Evolutionary conservation across 2,888 invertebrate species (phyloP).

Genomic region (Lycophotia porphyrea): DNA sequence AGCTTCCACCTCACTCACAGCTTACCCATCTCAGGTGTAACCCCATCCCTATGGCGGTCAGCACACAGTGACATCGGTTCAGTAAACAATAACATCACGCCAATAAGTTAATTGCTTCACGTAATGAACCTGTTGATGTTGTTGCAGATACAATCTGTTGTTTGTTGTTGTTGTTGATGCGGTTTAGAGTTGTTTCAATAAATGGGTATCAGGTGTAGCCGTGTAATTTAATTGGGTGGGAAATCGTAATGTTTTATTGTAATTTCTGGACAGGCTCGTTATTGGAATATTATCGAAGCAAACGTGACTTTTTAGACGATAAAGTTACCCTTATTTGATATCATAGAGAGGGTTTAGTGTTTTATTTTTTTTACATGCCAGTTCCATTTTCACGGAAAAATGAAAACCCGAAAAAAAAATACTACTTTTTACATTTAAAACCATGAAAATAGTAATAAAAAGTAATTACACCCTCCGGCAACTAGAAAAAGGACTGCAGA

Average conservation of each 20-base stretch:
- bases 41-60: neutral
- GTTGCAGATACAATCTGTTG: conserved; percentile 27
- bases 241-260: neutral
- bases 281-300: neutral
- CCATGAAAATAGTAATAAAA: conserved; percentile 16
- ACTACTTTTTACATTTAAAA: neutral
- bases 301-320: neutral
- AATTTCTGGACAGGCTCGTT: neutral
- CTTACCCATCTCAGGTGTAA: neutral
- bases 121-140: conserved; percentile 42
- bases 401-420: neutral
- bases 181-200: conserved; percentile 8
- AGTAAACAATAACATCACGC: conserved; percentile 13
- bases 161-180: conserved; percentile 8
- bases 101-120: conserved; percentile 39
- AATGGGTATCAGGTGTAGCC: neutral
- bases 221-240: neutral
- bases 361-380: neutral
- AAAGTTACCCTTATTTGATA: neutral
- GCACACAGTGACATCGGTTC: conserved; percentile 5
- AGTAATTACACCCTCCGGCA: conserved; percentile 1
- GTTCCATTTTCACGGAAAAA: neutral
- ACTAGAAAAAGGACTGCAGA: conserved; percentile 12
- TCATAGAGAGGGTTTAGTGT: neutral
- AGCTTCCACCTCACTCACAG: neutral